A percentile compares a stretch with the other conserved stretches of the same genome.
These are phyloP conservation scores for Falco columbarius DNA, from an alignment of 2,797 vertebrate genomes.

Conservation along the genomic window DNA sequence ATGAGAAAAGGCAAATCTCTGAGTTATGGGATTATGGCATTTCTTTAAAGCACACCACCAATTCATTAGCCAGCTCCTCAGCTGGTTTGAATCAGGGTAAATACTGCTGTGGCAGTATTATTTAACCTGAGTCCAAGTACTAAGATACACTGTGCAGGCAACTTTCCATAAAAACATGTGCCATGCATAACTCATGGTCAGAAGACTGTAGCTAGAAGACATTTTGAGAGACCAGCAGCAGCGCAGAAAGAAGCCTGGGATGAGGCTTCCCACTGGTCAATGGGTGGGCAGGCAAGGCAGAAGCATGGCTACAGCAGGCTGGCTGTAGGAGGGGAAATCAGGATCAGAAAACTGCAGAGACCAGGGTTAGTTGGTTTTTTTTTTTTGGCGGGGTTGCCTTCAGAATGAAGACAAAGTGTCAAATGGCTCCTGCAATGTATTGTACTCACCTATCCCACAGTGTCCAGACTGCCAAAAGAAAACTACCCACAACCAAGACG, in stretches of 20 bases:
- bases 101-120: neutral
- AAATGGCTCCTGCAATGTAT: neutral
- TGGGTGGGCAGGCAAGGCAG: neutral
- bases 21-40: neutral
- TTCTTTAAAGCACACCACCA: neutral
- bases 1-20: neutral
- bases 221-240: neutral
- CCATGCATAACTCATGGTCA: neutral
- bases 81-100: neutral
- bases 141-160: neutral
- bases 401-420: neutral
- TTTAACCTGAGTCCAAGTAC: neutral
- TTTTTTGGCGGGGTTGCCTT: neutral
- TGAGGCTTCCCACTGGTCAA: neutral
- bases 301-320: neutral
- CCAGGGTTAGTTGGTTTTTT: rapidly evolving
- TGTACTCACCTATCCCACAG: neutral
- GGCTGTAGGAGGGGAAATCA: neutral
- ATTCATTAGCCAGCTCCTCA: neutral
- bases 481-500: neutral
- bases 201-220: neutral
- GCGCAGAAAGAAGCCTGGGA: neutral
- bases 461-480: neutral
- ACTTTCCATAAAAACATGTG: neutral
- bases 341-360: neutral